Base-by-base conservation (phyloP, 2,797 vertebrate species). In the Danionella dracula region DNA sequence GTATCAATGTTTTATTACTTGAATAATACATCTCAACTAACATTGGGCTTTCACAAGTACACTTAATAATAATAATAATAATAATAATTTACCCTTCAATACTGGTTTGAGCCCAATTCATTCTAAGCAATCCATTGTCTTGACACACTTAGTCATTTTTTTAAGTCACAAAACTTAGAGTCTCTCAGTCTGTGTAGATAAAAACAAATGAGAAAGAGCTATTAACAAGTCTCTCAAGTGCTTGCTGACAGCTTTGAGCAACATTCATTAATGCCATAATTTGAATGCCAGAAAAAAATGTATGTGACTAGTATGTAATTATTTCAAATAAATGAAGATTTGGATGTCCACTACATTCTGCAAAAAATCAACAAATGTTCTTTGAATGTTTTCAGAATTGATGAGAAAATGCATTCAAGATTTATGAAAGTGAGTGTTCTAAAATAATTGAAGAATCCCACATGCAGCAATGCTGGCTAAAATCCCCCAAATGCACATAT, bases 381-480 rank as follows among this genome's bases (percentile, higher is more conserved):
- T 74, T 76, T 74, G 34, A 76, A 79, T 72, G 73, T 58, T 73
- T 74, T 79, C 73, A 71, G 78, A 75, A 82, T 59, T 83, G 78
- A 69, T 67, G 62, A 64, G 79, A 57, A 35, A 66, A 68, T 62
- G 62, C 61, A 45, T 51, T 66, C 56, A 70, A 56, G 63, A 57
- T 71, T 57, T 49, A 20, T 1, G 6, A 32, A 45, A 76, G 38
- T 11, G 37, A 44, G 56, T 38, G 44, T 49, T 68, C 59, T 60
- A 70, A 58, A 63, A 56, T 37, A 21, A 48, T 34, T 48, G n/a
- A 41, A 5, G 16, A 4, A n/a, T 4, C 16, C 37, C 20, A 56
- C 13, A 34, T 27, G 41, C 35, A 20, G 34, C 67, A 45, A 64
- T 20, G 13, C 10, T 35, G 19, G 32, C 19, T 21, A 35, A 51